These are phyloP conservation scores for Pachymerium ferrugineum DNA, from an alignment of 2,888 invertebrate species.

Conservation along the genomic window DNA sequence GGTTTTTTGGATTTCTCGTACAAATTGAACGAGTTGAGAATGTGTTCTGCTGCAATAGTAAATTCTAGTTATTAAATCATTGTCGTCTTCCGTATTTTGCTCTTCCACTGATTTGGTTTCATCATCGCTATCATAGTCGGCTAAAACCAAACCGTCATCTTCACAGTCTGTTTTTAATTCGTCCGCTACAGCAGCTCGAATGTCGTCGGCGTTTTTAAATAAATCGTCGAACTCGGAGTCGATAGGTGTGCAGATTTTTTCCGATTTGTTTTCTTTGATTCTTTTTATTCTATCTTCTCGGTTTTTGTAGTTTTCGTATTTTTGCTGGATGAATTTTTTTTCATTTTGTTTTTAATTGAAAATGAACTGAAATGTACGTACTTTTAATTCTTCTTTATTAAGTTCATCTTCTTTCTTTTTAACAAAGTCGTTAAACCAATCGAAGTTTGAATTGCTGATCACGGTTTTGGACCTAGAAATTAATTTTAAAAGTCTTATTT, in stretches of 20 bases:
- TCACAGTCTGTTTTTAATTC: neutral
- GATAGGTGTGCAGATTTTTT: neutral
- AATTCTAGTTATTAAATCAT: slow-evolving; percentile 49
- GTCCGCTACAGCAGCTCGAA: neutral
- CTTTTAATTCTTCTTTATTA: neutral
- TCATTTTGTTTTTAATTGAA: neutral
- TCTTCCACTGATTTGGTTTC: neutral
- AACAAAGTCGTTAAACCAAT: slow-evolving; percentile 20
- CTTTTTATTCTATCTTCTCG: slow-evolving; percentile 13
- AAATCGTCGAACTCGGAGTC: neutral
- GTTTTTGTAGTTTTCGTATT: neutral
- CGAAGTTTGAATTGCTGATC: neutral
- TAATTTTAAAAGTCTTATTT: neutral
- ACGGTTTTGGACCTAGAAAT: neutral
- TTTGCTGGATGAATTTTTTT: neutral
- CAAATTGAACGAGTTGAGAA: slow-evolving; percentile 90
- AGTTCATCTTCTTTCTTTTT: neutral
- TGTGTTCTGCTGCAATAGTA: slow-evolving; percentile 95
- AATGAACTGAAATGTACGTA: neutral
- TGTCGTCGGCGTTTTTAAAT: neutral
- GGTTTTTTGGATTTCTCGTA: slow-evolving; percentile 83
- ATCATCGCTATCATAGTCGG: neutral
- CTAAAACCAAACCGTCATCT: neutral
- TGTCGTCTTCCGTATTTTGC: neutral
- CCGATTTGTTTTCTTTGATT: neutral